Conservation (phyloP, 2,113 vertebrate species). For the Carassius carassius region DNA sequence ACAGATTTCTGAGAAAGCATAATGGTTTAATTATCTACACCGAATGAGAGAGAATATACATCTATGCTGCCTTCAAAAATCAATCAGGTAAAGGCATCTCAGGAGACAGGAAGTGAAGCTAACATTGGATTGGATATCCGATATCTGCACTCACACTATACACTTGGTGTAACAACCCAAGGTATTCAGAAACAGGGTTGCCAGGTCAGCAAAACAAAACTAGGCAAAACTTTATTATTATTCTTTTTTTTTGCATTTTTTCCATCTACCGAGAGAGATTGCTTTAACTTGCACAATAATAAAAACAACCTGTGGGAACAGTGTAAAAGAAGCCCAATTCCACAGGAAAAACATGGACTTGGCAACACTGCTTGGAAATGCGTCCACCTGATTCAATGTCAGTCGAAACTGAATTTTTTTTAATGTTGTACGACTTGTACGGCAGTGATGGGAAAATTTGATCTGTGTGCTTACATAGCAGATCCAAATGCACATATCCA, state of each 20-base stretch:
- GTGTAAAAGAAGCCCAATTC: not conserved
- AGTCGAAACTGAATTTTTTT: not conserved
- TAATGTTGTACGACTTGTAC: not conserved
- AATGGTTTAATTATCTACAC: no score
- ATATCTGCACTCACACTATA: not conserved
- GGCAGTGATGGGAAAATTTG: not conserved
- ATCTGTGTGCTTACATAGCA: not conserved
- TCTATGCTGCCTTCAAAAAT: no score
- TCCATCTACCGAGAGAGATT: no score
- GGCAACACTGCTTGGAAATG: not conserved
- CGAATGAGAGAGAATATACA: no score
- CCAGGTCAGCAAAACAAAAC: not conserved
- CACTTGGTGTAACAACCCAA: not conserved
- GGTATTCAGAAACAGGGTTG: not conserved
- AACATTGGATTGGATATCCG: not conserved
- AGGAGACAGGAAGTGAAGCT: no score
- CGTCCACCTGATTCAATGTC: not conserved
- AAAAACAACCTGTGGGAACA: not conserved
- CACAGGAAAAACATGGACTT: not conserved
- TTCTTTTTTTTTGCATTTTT: no score
- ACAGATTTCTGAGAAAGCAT: no score
- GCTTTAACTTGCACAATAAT: not conserved
- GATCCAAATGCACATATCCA: not conserved
- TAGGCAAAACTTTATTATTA: no score
- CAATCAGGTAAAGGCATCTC: no score